Evolutionary conservation across 2,888 invertebrate species (phyloP), one percentile per base, ranked within the genome.

Genomic region (Tolmerus cingulatus): DNA sequence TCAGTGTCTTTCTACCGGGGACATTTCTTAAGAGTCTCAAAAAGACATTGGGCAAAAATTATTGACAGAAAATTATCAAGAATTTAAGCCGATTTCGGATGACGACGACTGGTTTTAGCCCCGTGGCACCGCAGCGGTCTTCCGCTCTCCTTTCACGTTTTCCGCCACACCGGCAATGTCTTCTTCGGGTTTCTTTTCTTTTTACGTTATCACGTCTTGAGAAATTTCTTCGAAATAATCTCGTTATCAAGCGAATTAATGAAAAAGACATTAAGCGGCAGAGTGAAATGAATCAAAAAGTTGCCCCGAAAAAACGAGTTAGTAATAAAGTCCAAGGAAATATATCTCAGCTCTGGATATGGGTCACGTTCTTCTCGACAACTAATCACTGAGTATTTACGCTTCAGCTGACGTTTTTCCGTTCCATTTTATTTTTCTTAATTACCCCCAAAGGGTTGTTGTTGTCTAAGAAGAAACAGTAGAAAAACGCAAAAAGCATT

Each of bases 181-280:
- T 14, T 34, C 34, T n/a, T 76, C 7, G 76, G 2, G 16, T n/a
- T 76, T 76, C 1, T 37, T 76, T 37, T 37, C 9, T 34, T n/a
- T 34, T 9, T 12, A 5, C 27, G 27, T 74, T 76, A 37, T 76
- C 76, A 76, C 76, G n/a, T 40, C 76, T 37, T 76, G 81, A 81
- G 81, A 81, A 51, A 66, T 66, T 82, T 30, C 40, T 46, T 82
- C 57, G 14, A 37, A 82, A 37, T 82, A 82, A 82, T 82, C 66
- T 82, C 23, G 82, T 82, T 82, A 82, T 82, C 66, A 51, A 19
- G 66, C 40, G 37, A 82, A 82, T 82, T 82, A 82, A 82, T 82
- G 82, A 82, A 82, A 82, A 82, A 82, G 57, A 37, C 82, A 66
- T 82, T 82, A 82, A 82, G 66, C 66, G 66, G 51, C 66, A 19